phyloP scores from a whole-genome alignment of 2,797 vertebrate genomes.

The Paramormyrops hopkinsi region DNA sequence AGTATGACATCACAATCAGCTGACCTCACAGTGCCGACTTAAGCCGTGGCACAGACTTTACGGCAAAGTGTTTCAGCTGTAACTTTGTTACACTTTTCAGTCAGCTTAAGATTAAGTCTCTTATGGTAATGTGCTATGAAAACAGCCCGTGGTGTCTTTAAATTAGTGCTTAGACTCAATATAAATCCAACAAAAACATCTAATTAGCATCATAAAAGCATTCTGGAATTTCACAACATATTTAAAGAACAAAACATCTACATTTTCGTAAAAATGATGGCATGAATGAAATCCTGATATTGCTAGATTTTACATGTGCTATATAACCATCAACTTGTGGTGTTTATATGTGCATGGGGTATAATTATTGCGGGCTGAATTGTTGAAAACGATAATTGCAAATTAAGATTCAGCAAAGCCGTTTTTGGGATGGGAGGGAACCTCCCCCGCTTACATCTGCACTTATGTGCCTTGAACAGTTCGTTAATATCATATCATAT shows the following conservation, averaged over 20 bases:
- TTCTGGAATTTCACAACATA: neutral
- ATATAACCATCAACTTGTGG: neutral
- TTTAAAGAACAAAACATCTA: neutral
- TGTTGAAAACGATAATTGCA: neutral
- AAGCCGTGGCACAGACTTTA: neutral
- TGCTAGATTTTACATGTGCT: neutral
- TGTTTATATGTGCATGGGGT: neutral
- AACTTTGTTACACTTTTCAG: neutral
- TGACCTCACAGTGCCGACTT: neutral
- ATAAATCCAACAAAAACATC: neutral
- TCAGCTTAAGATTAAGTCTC: neutral
- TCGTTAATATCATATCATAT: constrained; percentile 1
- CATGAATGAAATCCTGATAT: neutral
- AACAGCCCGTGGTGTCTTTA: neutral
- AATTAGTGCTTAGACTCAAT: neutral
- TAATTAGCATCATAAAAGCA: neutral
- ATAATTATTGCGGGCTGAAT: neutral
- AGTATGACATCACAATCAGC: neutral
- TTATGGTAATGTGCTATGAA: neutral
- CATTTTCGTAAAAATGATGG: neutral
- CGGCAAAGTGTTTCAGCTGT: neutral
- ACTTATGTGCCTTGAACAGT: neutral
- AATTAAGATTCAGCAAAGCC: neutral
- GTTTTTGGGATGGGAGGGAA: neutral
- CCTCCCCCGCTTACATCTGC: neutral